Evolutionary conservation across 2,797 vertebrate genomes (phyloP), one percentile per base, ranked within the genome.

Genomic region (Lerista edwardsae): DNA sequence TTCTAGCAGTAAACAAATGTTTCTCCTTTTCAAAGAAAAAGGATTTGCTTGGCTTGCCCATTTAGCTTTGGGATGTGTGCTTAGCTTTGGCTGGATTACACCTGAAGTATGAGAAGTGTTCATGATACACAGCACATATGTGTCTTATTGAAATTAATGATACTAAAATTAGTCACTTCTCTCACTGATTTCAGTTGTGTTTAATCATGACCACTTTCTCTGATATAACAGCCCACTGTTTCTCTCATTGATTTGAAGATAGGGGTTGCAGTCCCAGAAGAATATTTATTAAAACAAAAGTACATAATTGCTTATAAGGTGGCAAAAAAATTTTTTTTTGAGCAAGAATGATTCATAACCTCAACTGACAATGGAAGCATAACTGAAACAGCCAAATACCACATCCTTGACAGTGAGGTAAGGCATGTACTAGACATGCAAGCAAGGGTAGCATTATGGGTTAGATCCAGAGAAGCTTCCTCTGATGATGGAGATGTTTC

Each of bases 271-370:
- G 36, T 59, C 15, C 34, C 64, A 59, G 47, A 59, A 69, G 55
- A 41, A 59, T 3, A 41, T 23, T 44, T 91, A 93, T 91, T 86
- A 84, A 69, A 82, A 75, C 77, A 88, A 90, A 90, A 89, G 23
- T 75, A 89, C 82, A 82, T 75, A 2, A 87, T 88, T 89, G 74
- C 88, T 79, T 90, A 90, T 90, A 90, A 93, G 85, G 69, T 51
- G 84, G 65, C n/a, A 2, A 77, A 88, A 44, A 9, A 44, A 44
- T 87, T 83, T 82, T 68, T 90, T 36, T 67, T 21, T 47, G 75
- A 61, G 3, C 61, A 68, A 69, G 23, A 57, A 17, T 36, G 34
- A 71, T 36, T 69, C 69, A 69, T 69, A 27, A 57, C 15, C 31
- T 47, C 8, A 1, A 57, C 14, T 5, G 87, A 83, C 86, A 93